Conservation (phyloP, 2,888 invertebrate genomes). For the Stenolophus ochropezus region DNA sequence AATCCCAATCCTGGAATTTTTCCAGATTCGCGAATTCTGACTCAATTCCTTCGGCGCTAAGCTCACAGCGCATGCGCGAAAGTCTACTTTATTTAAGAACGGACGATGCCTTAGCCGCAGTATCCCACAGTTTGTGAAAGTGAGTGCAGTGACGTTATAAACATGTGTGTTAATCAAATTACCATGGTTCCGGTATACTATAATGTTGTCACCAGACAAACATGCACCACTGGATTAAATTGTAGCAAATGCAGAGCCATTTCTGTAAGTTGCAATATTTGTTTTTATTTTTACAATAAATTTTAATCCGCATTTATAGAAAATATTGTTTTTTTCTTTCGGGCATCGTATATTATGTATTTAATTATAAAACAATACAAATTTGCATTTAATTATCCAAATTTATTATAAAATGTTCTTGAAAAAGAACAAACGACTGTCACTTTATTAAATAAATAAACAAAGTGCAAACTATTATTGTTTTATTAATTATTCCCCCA, state of each 20-base stretch:
- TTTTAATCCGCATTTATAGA: too few relatives aligned
- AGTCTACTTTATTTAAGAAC: background rate
- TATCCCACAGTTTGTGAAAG: background rate
- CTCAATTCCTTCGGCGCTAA: background rate
- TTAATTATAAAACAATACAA: too few relatives aligned
- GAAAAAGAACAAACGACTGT: too few relatives aligned
- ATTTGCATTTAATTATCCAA: too few relatives aligned
- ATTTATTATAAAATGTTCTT: too few relatives aligned
- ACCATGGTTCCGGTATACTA: conserved; percentile 72
- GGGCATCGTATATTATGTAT: too few relatives aligned
- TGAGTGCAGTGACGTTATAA: conserved; percentile 54
- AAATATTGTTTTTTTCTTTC: too few relatives aligned
- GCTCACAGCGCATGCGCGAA: conserved; percentile 17
- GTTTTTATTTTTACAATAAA: background rate
- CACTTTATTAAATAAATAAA: too few relatives aligned
- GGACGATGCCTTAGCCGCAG: background rate
- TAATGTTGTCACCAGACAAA: conserved; percentile 69
- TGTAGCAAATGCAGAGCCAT: conserved; percentile 70
- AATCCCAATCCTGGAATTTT: too few relatives aligned
- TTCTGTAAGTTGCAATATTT: conserved; percentile 68
- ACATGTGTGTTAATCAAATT: conserved; percentile 71
- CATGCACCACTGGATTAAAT: conserved; percentile 70
- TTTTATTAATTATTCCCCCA: too few relatives aligned
- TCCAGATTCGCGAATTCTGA: background rate
- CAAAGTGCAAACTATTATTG: too few relatives aligned